A percentile compares a stretch with the other conserved stretches of the same genome.
Conservation (phyloP, 2,113 vertebrate species). For the Alexandromys fortis region DNA sequence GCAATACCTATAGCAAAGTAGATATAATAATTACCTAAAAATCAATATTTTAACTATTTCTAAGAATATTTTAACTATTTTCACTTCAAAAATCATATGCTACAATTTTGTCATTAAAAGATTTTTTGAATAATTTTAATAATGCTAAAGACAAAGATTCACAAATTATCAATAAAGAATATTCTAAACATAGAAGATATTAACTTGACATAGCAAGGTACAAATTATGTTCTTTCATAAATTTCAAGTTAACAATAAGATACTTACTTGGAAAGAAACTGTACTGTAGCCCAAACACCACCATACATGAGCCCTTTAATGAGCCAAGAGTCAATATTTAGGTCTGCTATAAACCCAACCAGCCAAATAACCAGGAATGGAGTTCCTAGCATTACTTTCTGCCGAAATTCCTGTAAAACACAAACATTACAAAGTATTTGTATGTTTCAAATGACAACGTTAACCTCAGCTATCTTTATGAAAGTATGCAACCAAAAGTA, state of each 20-base stretch:
- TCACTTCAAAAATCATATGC: conserved; percentile 39
- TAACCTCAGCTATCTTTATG: background rate
- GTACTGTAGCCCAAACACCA: conserved; percentile 95
- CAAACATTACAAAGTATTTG: conserved; percentile 71
- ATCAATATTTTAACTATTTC: conserved; percentile 32
- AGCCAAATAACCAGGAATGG: conserved; percentile 99
- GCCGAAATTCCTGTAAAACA: conserved; percentile 94
- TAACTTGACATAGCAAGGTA: conserved; percentile 30
- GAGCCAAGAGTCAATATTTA: conserved; percentile 98
- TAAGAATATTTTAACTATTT: conserved; percentile 1
- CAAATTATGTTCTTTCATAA: conserved; percentile 55
- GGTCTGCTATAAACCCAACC: conserved; percentile 98
- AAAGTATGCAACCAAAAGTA: background rate
- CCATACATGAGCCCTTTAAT: conserved; percentile 98
- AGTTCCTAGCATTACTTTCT: conserved; percentile 99
- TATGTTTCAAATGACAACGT: conserved; percentile 59
- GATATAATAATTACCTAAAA: conserved; percentile 27
- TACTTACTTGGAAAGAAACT: conserved; percentile 99
- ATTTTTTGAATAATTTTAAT: conserved; percentile 35
- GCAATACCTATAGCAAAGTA: conserved; percentile 12
- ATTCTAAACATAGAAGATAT: conserved; percentile 49
- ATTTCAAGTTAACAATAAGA: conserved; percentile 63
- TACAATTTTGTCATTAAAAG: conserved; percentile 24
- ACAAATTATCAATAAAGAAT: background rate
- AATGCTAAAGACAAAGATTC: conserved; percentile 22